Evolutionary conservation across 92 coral and sea anemone genomes (phyloP).

Genomic region (Parazoanthus atlanticus): DNA sequence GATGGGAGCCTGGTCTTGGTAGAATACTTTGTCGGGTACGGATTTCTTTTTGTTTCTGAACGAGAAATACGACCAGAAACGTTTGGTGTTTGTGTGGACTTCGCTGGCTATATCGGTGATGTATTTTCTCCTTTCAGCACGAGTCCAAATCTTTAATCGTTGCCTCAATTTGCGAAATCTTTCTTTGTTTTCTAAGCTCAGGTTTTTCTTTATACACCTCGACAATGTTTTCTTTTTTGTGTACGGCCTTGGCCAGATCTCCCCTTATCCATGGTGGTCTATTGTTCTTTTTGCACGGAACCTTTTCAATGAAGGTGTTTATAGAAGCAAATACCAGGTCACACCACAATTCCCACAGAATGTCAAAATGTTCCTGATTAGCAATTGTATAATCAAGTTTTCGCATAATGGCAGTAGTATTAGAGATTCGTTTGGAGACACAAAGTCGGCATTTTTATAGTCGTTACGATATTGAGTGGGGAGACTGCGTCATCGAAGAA

Average conservation of each 20-base stretch:
- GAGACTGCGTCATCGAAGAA: too few relatives aligned
- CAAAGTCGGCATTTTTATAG: too few relatives aligned
- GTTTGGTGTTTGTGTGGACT: not conserved
- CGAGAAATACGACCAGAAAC: not conserved
- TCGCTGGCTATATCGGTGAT: conserved; percentile 1
- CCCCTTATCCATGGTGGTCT: not conserved
- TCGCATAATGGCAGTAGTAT: too few relatives aligned
- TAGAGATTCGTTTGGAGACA: too few relatives aligned
- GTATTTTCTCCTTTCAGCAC: not conserved
- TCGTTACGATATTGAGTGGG: too few relatives aligned
- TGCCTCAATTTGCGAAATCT: too few relatives aligned
- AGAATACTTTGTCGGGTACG: conserved; percentile 3
- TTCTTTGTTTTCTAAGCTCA: too few relatives aligned
- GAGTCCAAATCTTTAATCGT: not conserved
- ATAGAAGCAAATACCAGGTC: not conserved
- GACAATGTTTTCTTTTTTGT: not conserved
- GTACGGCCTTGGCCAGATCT: not conserved
- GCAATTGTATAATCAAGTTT: too few relatives aligned
- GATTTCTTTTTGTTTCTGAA: not conserved
- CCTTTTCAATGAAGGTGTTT: not conserved
- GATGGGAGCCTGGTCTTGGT: not conserved
- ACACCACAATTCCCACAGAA: not conserved
- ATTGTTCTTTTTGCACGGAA: not conserved
- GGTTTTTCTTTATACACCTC: not conserved
- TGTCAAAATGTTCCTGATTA: too few relatives aligned